These are phyloP conservation scores for Drosophila willistoni DNA, from an alignment of 1,140 invertebrate species.

Conservation along the genomic window DNA sequence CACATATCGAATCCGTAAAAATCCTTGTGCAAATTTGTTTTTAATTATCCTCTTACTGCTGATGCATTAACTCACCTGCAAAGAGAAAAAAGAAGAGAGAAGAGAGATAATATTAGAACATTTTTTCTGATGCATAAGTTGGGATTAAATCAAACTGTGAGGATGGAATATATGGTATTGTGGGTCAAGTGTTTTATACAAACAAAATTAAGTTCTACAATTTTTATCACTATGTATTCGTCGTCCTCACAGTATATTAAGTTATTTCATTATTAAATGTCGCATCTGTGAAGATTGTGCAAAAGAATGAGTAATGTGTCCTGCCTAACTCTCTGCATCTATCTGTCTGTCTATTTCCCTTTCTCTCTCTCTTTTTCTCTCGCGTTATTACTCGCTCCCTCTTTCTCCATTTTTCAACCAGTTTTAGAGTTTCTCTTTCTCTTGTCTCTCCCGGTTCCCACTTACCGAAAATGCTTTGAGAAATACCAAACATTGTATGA, in stretches of 20 bases:
- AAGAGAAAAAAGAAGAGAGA: slow-evolving; percentile 38
- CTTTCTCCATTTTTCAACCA: not conserved
- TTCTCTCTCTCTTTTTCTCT: slow-evolving; percentile 11
- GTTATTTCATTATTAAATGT: not conserved
- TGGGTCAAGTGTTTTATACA: slow-evolving; percentile 3
- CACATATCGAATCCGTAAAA: slow-evolving; percentile 29
- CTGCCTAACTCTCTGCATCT: slow-evolving; percentile 22
- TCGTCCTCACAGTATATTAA: too few relatives aligned
- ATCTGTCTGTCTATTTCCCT: not conserved
- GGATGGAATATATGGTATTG: not conserved
- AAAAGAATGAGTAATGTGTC: slow-evolving; percentile 39
- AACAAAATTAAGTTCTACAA: slow-evolving; percentile 49
- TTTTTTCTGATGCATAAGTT: not conserved
- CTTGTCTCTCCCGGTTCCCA: slow-evolving; percentile 42
- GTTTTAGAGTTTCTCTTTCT: slow-evolving; percentile 6
- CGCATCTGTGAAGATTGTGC: slow-evolving; percentile 55
- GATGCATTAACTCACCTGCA: slow-evolving; percentile 60
- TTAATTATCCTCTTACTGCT: slow-evolving; percentile 55
- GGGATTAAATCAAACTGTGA: not conserved
- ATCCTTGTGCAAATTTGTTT: slow-evolving; percentile 60
- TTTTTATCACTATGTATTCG: slow-evolving; percentile 13
- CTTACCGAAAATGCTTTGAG: slow-evolving; percentile 96
- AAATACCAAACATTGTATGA: slow-evolving; percentile 95
- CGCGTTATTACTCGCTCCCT: not conserved
- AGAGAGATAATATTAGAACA: slow-evolving; percentile 30